These are phyloP conservation scores for Lottia scabra DNA, from an alignment of 2,888 invertebrate genomes.

Conservation along the genomic window DNA sequence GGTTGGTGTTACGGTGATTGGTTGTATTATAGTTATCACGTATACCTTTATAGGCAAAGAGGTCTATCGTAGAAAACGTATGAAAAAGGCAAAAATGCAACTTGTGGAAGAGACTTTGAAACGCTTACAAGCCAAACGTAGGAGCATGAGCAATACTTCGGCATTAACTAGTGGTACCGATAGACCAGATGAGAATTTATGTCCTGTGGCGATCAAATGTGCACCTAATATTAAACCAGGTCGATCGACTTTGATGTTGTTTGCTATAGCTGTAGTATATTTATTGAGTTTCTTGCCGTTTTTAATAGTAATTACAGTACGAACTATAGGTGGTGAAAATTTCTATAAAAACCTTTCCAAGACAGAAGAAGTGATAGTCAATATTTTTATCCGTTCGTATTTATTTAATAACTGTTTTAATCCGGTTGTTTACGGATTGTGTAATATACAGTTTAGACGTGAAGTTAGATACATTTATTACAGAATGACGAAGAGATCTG, in stretches of 20 bases:
- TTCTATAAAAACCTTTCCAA: slow-evolving; percentile 31
- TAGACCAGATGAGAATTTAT: not conserved
- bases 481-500: not conserved
- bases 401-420: slow-evolving; percentile 43
- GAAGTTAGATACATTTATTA: slow-evolving; percentile 24
- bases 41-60: slow-evolving; percentile 36
- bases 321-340: slow-evolving; percentile 20
- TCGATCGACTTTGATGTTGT: slow-evolving; percentile 35
- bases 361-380: slow-evolving; percentile 27
- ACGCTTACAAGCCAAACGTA: not conserved
- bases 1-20: slow-evolving; percentile 27
- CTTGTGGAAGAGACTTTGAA: not conserved
- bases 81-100: slow-evolving; percentile 10
- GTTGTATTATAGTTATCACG: slow-evolving; percentile 27
- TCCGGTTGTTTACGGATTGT: slow-evolving; percentile 39
- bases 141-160: not conserved
- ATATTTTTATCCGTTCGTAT: slow-evolving; percentile 38
- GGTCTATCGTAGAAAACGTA: slow-evolving; percentile 31
- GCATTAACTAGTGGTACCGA: not conserved
- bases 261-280: slow-evolving; percentile 40
- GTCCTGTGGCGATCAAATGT: not conserved
- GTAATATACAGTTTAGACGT: slow-evolving; percentile 35
- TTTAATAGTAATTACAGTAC: slow-evolving; percentile 37
- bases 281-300: slow-evolving; percentile 38
- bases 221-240: slow-evolving; percentile 14